A percentile compares a stretch with the other conserved stretches of the same genome.
phyloP scores from a whole-genome alignment of 2,888 invertebrate genomes.

The Eupithecia tripunctaria region DNA sequence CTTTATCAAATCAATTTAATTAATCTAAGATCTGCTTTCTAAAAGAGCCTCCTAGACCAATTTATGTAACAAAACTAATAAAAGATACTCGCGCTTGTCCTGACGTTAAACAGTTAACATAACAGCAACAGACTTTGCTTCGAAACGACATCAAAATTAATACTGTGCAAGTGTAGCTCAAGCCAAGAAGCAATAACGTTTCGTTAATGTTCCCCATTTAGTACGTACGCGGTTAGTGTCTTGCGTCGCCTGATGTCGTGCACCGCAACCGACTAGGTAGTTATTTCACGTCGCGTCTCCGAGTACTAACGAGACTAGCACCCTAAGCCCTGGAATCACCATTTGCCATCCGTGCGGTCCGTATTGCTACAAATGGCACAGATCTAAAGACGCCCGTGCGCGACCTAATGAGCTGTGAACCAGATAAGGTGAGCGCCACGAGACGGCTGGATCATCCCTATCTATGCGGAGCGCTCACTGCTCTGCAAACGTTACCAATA shows the following conservation, averaged over 20 bases:
- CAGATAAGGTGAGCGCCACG: conserved; percentile 81
- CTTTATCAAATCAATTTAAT: background rate
- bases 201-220: conserved; percentile 80
- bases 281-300: conserved; percentile 64
- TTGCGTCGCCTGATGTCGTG: conserved; percentile 66
- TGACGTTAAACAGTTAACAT: conserved; percentile 62
- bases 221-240: conserved; percentile 76
- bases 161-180: conserved; percentile 75
- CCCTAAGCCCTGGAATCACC: conserved; percentile 74
- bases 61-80: conserved; percentile 13
- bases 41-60: background rate
- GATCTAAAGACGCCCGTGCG: conserved; percentile 74
- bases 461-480: conserved; percentile 70
- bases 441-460: conserved; percentile 76
- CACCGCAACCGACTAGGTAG: conserved; percentile 59
- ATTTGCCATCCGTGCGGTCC: conserved; percentile 73
- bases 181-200: conserved; percentile 79
- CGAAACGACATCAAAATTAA: conserved; percentile 66
- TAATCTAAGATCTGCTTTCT: background rate
- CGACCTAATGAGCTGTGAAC: conserved; percentile 84
- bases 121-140: conserved; percentile 44
- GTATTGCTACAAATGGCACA: conserved; percentile 81
- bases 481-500: conserved; percentile 58
- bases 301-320: conserved; percentile 68
- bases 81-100: conserved; percentile 53